Evolutionary conservation across 2,113 vertebrate genomes (phyloP), one percentile per base, ranked within the genome.

Genomic region (Pseudorectes ferrugineus): DNA sequence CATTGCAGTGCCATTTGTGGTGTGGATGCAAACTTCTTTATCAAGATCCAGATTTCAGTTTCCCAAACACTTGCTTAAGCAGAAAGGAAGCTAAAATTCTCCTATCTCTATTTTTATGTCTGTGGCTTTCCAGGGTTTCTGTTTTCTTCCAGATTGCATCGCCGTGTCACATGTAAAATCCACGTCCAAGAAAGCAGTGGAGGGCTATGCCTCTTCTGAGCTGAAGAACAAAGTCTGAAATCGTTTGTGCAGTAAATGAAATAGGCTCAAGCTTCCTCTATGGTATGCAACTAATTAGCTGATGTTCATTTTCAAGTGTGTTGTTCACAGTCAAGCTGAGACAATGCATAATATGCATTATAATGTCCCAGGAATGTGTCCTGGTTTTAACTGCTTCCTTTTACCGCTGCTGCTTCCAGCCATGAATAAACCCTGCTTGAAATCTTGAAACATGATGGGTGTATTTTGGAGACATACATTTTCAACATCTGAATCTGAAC

Each of bases 241-340:
- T 92, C 12, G 5, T 84, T 96, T 95, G 48, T 88, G 93, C 85
- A 78, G 88, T 94, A 94, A 95, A 94, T 93, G 68, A 93, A 96
- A 93, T 48, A 92, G 72, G 51, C 65, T 93, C 75, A 71, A 88
- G 63, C 67, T 87, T 95, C 54, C 78, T 95, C 72, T 88, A 45
- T 89, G 79, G 92, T 67, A 93, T 93, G 82, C 92, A 92, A 72
- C 90, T 94, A 96, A 96, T 96, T 97, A 96, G 72, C 57, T 94
- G 92, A 93, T 93, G 83, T 92, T 96, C 93, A 95, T 96, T 97
- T 96, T 93, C 79, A 88, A 94, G 90, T 92, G 26, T 0, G 2
- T 79, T 88, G 82, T 92, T 96, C 88, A 88, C 89, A 93, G 93
- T 96, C 88, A 95, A 93, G 88, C 92, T 94, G 95, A 97, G 93